Evolutionary conservation across 2,113 vertebrate genomes (phyloP).

Genomic region (Clarias batrachus): DNA sequence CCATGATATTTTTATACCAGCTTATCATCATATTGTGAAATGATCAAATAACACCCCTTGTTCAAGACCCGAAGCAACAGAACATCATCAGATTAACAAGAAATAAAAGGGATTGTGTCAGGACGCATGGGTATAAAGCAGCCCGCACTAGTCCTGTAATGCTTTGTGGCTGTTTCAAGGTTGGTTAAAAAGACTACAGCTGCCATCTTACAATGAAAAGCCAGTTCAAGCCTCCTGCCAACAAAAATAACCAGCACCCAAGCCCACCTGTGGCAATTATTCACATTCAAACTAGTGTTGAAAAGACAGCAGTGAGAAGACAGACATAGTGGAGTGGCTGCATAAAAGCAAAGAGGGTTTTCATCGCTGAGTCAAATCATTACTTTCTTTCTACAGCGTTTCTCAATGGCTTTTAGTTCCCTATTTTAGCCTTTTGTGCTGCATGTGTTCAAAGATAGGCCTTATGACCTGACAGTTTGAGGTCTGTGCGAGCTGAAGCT

Average conservation of each 20-base stretch:
- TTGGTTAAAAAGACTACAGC: slow-evolving; percentile 40
- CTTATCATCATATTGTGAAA: background rate
- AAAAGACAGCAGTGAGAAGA: slow-evolving; percentile 43
- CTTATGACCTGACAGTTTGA: slow-evolving; percentile 27
- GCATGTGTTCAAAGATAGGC: slow-evolving; percentile 12
- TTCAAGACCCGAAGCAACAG: background rate
- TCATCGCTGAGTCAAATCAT: slow-evolving; percentile 20
- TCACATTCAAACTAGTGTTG: slow-evolving; percentile 43
- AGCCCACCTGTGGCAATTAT: slow-evolving; percentile 56
- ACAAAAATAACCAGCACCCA: slow-evolving; percentile 52
- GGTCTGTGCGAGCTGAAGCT: slow-evolving; percentile 16
- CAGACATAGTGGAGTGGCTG: slow-evolving; percentile 30
- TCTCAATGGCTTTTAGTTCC: slow-evolving; percentile 30
- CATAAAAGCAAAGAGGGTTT: slow-evolving; percentile 29
- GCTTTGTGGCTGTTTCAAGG: slow-evolving; percentile 15
- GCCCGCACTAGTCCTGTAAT: slow-evolving; percentile 28
- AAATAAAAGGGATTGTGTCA: slow-evolving; percentile 25
- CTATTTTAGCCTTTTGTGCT: slow-evolving; percentile 18
- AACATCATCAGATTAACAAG: slow-evolving; percentile 31
- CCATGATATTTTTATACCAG: background rate
- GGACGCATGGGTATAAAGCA: slow-evolving; percentile 14
- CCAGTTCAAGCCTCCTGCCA: slow-evolving; percentile 47
- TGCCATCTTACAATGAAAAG: slow-evolving; percentile 50
- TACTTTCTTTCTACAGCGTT: slow-evolving; percentile 14
- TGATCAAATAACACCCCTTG: background rate